Percentiles rank a stretch among this genome's conserved stretches.
These are phyloP conservation scores for Cynodonichthys magdalenae DNA, from an alignment of 2,797 vertebrate genomes.

Conservation along the genomic window DNA sequence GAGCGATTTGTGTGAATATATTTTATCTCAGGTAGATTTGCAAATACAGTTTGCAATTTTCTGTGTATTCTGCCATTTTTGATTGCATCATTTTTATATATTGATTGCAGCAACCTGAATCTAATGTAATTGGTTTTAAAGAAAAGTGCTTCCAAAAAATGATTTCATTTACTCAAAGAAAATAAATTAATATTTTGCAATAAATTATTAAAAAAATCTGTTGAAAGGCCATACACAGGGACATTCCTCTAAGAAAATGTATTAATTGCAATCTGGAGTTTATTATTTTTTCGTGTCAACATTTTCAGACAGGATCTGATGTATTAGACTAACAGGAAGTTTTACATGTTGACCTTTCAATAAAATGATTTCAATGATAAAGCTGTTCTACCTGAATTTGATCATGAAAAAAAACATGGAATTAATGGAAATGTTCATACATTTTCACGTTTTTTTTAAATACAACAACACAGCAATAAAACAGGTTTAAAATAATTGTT, in stretches of 20 bases:
- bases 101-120: background rate
- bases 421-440: no score
- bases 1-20: background rate
- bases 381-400: background rate
- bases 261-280: background rate
- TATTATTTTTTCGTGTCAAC: background rate
- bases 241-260: constrained; percentile 10
- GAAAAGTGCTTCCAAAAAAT: background rate
- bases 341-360: background rate
- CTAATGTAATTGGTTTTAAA: background rate
- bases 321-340: background rate
- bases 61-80: constrained; percentile 20
- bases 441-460: no score
- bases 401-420: background rate
- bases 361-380: background rate
- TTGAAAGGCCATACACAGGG: background rate
- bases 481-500: no score
- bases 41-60: constrained; percentile 13
- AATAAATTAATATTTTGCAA: background rate
- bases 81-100: constrained; percentile 20
- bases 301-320: constrained; percentile 3
- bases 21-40: constrained; percentile 59
- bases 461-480: no score
- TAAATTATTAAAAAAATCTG: background rate
- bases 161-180: background rate